phyloP scores from a whole-genome alignment of 2,113 vertebrate species.

The Xerus inauris region DNA sequence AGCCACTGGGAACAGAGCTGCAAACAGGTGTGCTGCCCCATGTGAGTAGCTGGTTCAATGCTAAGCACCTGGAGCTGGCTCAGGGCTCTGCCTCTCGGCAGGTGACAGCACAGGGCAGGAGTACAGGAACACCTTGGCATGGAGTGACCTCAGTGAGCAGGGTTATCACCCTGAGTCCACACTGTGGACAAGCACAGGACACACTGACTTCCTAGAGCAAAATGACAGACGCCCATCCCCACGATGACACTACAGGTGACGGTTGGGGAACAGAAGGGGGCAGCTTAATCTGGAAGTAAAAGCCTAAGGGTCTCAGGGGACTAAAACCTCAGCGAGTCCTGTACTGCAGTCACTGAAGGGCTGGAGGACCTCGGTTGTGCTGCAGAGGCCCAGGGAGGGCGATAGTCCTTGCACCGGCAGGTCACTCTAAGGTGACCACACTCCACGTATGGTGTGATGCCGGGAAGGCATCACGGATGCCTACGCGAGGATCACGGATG shows the following conservation, averaged over 20 bases:
- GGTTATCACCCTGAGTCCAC: too few relatives aligned
- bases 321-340: background rate
- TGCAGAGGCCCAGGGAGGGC: background rate
- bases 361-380: too few relatives aligned
- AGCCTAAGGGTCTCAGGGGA: background rate
- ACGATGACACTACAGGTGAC: background rate
- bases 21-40: too few relatives aligned
- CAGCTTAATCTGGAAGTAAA: background rate
- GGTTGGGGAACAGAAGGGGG: background rate
- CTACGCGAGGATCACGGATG: too few relatives aligned
- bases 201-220: background rate
- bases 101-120: background rate
- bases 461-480: too few relatives aligned
- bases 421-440: fast-evolving
- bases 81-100: background rate
- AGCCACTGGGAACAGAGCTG: too few relatives aligned
- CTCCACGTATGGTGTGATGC: fast-evolving
- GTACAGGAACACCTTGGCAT: too few relatives aligned
- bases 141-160: background rate
- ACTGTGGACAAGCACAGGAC: background rate
- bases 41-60: too few relatives aligned
- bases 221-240: background rate
- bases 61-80: too few relatives aligned
- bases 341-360: background rate
- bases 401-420: background rate